Evolutionary conservation across 2,888 invertebrate species (phyloP), one percentile per base, ranked within the genome.

Genomic region (Crioceris asparagi): DNA sequence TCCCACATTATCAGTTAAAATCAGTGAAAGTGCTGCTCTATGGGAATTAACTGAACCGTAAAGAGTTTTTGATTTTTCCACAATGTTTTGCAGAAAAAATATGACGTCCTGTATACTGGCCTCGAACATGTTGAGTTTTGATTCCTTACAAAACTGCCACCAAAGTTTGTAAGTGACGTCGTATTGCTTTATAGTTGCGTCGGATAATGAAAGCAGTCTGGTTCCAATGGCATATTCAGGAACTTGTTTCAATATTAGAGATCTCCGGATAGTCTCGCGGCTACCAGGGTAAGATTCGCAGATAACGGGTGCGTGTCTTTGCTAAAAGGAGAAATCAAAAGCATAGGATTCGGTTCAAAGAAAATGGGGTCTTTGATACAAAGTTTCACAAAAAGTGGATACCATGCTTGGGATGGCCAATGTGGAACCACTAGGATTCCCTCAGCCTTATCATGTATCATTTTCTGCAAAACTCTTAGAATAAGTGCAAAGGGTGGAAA

Each of bases 361-460:
- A 30, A 15, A 18, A 47, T 14, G 18, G 32, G 31, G 23, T 40
- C 17, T 14, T 32, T n/a, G 2, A 31, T 27, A 17, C 29, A n/a
- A 12, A 45, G 26, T 10, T 32, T 39, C 3, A 16, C 11, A 16
- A 45, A 47, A 14, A 46, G 25, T 5, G 48, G 45, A 27, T 33
- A 44, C 50, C 48, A 48, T n/a, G 48, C 41, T 40, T 48, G 46
- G 7, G 45, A 32, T 16, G 32, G 18, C 46, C 45, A 48, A 6
- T 30, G 12, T 7, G 48, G 47, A n/a, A 48, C 45, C 11, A 47
- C 38, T n/a, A 50, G 7, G 7, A 50, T 37, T 7, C 47, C 45
- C 15, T 10, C 21, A 12, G 47, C 45, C 27, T 44, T 40, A 25
- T 49, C 48, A 1, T 25, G 23, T 3, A 43, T 38, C 23, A 49